These are phyloP conservation scores for Parus major DNA, from an alignment of 2,113 vertebrate genomes.

Conservation along the genomic window DNA sequence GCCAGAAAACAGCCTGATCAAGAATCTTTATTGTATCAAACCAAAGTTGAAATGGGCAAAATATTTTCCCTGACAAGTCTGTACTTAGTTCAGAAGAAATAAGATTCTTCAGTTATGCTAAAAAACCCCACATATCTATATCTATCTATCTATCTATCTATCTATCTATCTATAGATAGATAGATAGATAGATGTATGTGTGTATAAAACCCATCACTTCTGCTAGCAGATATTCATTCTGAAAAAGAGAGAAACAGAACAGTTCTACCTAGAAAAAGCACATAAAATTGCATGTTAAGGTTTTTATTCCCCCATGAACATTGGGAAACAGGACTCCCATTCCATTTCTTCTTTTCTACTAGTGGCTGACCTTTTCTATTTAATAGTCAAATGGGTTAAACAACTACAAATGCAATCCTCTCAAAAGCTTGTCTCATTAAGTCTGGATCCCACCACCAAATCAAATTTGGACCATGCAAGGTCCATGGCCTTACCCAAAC, in stretches of 20 bases:
- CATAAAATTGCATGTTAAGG: neutral
- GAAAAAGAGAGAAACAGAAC: neutral
- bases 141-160: neutral
- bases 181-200: no score
- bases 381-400: neutral
- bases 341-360: neutral
- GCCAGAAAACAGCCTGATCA: neutral
- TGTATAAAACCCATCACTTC: neutral
- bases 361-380: neutral
- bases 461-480: neutral
- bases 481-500: neutral
- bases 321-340: neutral
- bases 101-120: neutral
- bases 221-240: neutral
- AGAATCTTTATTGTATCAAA: neutral
- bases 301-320: neutral
- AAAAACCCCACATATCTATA: rapidly evolving
- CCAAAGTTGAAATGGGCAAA: neutral
- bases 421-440: neutral
- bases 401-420: neutral
- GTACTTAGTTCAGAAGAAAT: neutral
- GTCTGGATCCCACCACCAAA: neutral
- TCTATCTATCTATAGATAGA: no score
- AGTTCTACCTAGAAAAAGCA: neutral
- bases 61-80: neutral